These are phyloP conservation scores for Halocynthia roretzi DNA, from an alignment of 23 tunicate genomes.

Conservation along the genomic window DNA sequence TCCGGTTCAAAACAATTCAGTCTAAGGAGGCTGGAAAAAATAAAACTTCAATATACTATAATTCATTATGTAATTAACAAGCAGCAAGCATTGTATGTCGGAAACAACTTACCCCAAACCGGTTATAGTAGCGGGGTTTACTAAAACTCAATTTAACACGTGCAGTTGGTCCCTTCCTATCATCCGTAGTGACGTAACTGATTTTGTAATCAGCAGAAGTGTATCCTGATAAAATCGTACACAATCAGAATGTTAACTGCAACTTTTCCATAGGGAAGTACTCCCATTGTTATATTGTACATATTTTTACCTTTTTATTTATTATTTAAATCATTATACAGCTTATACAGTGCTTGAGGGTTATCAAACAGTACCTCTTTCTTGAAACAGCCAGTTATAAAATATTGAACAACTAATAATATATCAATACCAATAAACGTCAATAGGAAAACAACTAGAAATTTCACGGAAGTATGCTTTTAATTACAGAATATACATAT, in stretches of 20 bases:
- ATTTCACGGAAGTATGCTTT: not conserved
- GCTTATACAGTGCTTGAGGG: no score
- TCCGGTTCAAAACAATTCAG: no score
- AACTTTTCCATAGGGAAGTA: no score
- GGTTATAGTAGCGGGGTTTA: not conserved
- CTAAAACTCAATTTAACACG: not conserved
- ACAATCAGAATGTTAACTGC: no score
- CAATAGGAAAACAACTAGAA: not conserved
- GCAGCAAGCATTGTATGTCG: not conserved
- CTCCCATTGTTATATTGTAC: no score
- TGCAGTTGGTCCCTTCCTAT: not conserved
- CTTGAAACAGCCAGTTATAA: no score
- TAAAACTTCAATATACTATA: not conserved
- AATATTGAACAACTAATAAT: no score
- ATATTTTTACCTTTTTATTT: no score
- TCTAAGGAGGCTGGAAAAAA: no score
- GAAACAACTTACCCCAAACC: no score
- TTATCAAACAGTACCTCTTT: no score
- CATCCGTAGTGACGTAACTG: constrained; percentile 3
- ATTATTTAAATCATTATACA: no score
- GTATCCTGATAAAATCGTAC: not conserved
- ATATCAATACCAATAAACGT: not conserved
- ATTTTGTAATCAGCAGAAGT: constrained; percentile 8
- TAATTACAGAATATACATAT: not conserved
- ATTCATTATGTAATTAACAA: not conserved